Percentiles rank a stretch among this genome's conserved stretches.
Conservation (phyloP, 2,888 invertebrate species). For the Lottia scabra region DNA sequence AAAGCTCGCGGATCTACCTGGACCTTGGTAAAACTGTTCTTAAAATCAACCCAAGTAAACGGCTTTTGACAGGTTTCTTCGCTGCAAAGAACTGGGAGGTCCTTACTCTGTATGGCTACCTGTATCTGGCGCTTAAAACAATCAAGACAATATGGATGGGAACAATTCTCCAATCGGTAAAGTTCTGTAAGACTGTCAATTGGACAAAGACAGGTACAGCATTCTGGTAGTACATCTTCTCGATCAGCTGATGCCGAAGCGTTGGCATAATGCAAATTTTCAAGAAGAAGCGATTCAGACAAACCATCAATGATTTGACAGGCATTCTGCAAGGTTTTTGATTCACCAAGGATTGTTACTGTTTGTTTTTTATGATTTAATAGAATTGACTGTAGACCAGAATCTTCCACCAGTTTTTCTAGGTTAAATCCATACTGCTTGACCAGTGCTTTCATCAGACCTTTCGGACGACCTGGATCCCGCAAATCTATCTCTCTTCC, state of each 20-base stretch:
- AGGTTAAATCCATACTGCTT: constrained; percentile 37
- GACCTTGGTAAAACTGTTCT: constrained; percentile 26
- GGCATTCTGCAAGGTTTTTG: constrained; percentile 32
- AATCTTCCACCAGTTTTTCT: constrained; percentile 27
- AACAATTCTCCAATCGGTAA: constrained; percentile 57
- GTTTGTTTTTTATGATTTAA: constrained; percentile 36
- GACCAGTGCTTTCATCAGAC: constrained; percentile 44
- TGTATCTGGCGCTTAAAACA: constrained; percentile 45
- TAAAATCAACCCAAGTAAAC: constrained; percentile 45
- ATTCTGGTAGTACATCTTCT: constrained; percentile 35
- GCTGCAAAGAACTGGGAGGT: constrained; percentile 53
- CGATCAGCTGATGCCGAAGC: background rate
- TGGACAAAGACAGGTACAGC: constrained; percentile 56
- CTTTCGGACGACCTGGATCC: constrained; percentile 38
- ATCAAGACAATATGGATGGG: constrained; percentile 57
- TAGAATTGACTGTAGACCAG: constrained; percentile 25
- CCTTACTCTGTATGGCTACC: constrained; percentile 36
- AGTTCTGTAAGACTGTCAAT: constrained; percentile 39
- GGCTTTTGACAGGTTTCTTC: constrained; percentile 43
- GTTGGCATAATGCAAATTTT: background rate
- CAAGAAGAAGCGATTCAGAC: background rate
- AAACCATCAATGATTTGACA: constrained; percentile 24
- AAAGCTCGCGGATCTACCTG: constrained; percentile 29
- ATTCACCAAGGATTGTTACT: constrained; percentile 35
- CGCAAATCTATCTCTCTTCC: constrained; percentile 26